Evolutionary conservation across 2,888 invertebrate species (phyloP).

Genomic region (Ectropis crepuscularia): DNA sequence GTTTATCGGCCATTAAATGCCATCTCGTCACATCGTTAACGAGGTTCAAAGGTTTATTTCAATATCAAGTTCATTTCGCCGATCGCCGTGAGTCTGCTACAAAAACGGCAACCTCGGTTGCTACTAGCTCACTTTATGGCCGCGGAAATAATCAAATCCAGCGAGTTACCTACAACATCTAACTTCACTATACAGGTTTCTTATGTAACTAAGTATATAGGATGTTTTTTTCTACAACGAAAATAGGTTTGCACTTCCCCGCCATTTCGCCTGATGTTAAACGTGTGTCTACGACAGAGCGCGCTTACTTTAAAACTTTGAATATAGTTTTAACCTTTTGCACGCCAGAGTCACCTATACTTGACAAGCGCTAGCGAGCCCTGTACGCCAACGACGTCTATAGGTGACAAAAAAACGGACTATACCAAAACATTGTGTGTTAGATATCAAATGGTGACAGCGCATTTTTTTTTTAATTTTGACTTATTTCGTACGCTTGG

Average conservation of each 20-base stretch:
- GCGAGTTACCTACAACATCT: constrained; percentile 9
- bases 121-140: constrained; percentile 3
- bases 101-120: neutral
- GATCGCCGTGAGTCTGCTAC: constrained; percentile 4
- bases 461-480: too few relatives aligned
- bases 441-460: too few relatives aligned
- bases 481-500: too few relatives aligned
- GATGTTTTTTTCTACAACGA: neutral
- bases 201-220: neutral
- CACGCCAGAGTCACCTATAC: too few relatives aligned
- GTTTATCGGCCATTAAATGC: too few relatives aligned
- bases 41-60: neutral
- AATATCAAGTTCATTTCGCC: neutral
- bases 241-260: neutral
- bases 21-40: neutral
- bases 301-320: too few relatives aligned
- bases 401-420: too few relatives aligned
- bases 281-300: too few relatives aligned
- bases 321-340: too few relatives aligned
- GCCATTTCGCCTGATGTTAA: neutral
- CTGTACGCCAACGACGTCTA: too few relatives aligned
- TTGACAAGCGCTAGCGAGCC: too few relatives aligned
- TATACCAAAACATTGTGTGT: too few relatives aligned
- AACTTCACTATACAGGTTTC: constrained; percentile 14
- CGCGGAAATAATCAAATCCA: constrained; percentile 13